These are phyloP conservation scores for Percina caprodes DNA, from an alignment of 2,113 vertebrate genomes.

Conservation along the genomic window DNA sequence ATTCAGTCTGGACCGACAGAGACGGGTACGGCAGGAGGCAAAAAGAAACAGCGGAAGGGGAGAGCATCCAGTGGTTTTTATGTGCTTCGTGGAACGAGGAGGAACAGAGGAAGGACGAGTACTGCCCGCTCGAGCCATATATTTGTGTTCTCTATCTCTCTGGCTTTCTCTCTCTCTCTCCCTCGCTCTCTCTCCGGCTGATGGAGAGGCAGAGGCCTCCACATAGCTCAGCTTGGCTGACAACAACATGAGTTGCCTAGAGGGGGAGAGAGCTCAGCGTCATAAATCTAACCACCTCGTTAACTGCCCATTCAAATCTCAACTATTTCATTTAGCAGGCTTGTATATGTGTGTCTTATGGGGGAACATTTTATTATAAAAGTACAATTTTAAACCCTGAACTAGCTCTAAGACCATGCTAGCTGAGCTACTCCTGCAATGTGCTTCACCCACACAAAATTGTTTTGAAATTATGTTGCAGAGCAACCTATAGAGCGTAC, in stretches of 20 bases:
- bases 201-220: conserved; percentile 55
- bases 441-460: neutral
- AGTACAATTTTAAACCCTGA: conserved; percentile 46
- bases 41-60: conserved; percentile 32
- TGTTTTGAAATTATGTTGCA: neutral
- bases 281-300: conserved; percentile 76
- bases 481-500: neutral
- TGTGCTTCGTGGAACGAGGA: conserved; percentile 15
- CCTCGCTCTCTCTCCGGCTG: conserved; percentile 25
- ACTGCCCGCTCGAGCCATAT: conserved; percentile 37
- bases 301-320: conserved; percentile 76
- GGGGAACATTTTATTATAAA: conserved; percentile 39
- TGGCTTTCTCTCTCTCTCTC: conserved; percentile 3
- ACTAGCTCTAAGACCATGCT: conserved; percentile 31
- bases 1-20: conserved; percentile 44
- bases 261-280: conserved; percentile 56
- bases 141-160: conserved; percentile 4
- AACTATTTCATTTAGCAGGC: conserved; percentile 72
- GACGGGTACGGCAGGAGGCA: conserved; percentile 47
- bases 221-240: conserved; percentile 67
- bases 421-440: conserved; percentile 10
- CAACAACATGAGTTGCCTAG: conserved; percentile 70
- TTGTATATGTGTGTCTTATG: conserved; percentile 32
- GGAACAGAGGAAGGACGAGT: conserved; percentile 10
- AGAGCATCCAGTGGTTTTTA: conserved; percentile 52